Percentiles rank a stretch among this genome's conserved stretches.
These are phyloP conservation scores for Coilia nasus DNA, from an alignment of 2,797 vertebrate species.

Conservation along the genomic window DNA sequence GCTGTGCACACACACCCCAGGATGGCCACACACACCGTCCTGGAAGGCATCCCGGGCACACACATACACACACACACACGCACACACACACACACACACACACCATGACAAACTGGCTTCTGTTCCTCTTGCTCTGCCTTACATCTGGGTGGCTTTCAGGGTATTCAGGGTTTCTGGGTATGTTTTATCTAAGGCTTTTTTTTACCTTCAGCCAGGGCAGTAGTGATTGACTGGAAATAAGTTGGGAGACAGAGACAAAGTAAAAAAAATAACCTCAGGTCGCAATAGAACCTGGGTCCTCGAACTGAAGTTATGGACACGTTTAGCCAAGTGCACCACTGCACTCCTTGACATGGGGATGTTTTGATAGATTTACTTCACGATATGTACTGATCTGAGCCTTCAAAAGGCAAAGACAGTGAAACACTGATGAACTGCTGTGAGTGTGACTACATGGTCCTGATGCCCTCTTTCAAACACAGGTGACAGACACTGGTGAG, in stretches of 20 bases:
- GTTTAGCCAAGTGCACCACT: too few species aligned
- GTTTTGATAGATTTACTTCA: background rate
- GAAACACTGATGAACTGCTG: background rate
- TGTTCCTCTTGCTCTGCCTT: background rate
- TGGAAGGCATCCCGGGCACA: background rate
- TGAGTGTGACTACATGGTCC: background rate
- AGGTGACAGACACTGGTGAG: background rate
- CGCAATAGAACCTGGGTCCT: too few species aligned
- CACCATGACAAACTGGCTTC: background rate
- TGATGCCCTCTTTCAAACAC: background rate
- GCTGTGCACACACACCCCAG: background rate
- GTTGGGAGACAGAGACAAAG: too few species aligned
- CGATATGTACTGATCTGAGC: background rate
- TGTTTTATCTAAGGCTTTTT: too few species aligned
- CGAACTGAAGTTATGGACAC: too few species aligned
- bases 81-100: conserved; percentile 3
- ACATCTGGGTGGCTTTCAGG: background rate
- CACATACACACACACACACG: background rate
- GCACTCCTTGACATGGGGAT: too few species aligned
- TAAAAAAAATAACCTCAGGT: too few species aligned
- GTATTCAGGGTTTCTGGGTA: too few species aligned
- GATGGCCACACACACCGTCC: background rate
- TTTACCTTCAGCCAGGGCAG: too few species aligned
- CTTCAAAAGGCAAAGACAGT: background rate
- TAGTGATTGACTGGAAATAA: too few species aligned